Conservation (phyloP, 2,797 vertebrate species). For the Falco concolor region DNA sequence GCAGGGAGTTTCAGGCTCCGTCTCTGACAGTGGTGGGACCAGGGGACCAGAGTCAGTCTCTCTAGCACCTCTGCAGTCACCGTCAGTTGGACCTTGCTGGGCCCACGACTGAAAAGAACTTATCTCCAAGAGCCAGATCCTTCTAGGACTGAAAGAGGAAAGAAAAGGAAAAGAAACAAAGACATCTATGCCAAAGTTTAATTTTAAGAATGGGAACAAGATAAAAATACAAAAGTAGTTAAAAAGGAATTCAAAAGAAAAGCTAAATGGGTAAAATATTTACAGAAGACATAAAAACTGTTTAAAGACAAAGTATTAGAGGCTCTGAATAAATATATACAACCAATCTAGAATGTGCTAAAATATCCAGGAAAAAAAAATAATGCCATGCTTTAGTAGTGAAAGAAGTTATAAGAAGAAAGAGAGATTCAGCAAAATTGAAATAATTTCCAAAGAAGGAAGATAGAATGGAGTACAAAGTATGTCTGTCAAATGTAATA, state of each 20-base stretch:
- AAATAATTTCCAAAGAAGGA: conserved; percentile 65
- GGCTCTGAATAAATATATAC: conserved; percentile 21
- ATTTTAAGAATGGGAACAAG: conserved; percentile 61
- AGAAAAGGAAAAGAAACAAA: not conserved
- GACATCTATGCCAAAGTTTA: not conserved
- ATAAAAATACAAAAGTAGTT: conserved; percentile 67
- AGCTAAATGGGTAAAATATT: conserved; percentile 64
- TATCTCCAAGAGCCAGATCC: not conserved
- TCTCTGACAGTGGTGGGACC: rapidly evolving
- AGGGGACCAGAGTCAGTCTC: not conserved
- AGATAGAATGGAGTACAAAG: conserved; percentile 23
- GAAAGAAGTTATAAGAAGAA: conserved; percentile 41
- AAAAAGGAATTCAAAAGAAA: conserved; percentile 72
- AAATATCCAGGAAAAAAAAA: conserved; percentile 32
- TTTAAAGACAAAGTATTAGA: conserved; percentile 59
- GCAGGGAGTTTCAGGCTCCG: not conserved
- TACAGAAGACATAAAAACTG: conserved; percentile 46
- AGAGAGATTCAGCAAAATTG: conserved; percentile 45
- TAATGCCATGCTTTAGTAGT: not conserved
- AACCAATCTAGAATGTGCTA: conserved; percentile 43
- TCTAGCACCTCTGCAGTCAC: not conserved
- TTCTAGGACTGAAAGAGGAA: not conserved
- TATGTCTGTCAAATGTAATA: conserved; percentile 9
- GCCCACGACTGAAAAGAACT: not conserved
- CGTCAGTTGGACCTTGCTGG: not conserved